These are phyloP conservation scores for Riparia riparia DNA, from an alignment of 2,113 vertebrate genomes.

Conservation along the genomic window DNA sequence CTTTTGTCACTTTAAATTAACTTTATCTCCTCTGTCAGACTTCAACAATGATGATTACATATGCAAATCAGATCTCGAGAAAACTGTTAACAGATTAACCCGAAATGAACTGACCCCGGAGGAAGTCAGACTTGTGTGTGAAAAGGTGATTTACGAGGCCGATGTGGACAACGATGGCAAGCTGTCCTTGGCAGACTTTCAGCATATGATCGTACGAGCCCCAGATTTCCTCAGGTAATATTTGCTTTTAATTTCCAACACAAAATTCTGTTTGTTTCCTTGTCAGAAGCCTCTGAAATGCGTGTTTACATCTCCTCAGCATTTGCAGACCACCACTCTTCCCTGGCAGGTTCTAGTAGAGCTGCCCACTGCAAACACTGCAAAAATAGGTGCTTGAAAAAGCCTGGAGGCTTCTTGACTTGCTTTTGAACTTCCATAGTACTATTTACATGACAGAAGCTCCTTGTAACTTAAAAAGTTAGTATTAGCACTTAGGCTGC, in stretches of 20 bases:
- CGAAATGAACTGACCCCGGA: conserved; percentile 89
- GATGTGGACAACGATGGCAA: conserved; percentile 92
- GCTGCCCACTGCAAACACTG: neutral
- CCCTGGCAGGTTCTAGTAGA: neutral
- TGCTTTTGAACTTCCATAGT: neutral
- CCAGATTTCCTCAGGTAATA: conserved; percentile 96
- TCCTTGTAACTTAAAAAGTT: neutral
- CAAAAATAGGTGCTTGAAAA: neutral
- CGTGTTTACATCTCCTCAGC: neutral
- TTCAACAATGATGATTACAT: conserved; percentile 96
- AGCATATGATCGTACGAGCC: conserved; percentile 91
- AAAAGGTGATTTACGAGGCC: conserved; percentile 94
- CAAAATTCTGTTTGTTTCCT: neutral
- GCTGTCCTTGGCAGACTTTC: conserved; percentile 94
- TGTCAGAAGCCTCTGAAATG: neutral
- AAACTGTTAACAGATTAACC: conserved; percentile 91
- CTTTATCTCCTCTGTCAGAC: conserved; percentile 75
- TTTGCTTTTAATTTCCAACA: neutral
- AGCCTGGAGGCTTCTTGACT: neutral
- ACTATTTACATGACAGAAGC: neutral
- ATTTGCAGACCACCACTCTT: neutral
- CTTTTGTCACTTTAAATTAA: neutral
- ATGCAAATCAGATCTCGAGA: conserved; percentile 91
- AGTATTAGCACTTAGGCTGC: neutral
- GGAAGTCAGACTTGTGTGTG: conserved; percentile 90